A percentile compares a stretch with the other conserved stretches of the same genome.
Evolutionary conservation across 92 coral and sea anemone genomes (phyloP).

Genomic region (Parazoanthus swiftii): DNA sequence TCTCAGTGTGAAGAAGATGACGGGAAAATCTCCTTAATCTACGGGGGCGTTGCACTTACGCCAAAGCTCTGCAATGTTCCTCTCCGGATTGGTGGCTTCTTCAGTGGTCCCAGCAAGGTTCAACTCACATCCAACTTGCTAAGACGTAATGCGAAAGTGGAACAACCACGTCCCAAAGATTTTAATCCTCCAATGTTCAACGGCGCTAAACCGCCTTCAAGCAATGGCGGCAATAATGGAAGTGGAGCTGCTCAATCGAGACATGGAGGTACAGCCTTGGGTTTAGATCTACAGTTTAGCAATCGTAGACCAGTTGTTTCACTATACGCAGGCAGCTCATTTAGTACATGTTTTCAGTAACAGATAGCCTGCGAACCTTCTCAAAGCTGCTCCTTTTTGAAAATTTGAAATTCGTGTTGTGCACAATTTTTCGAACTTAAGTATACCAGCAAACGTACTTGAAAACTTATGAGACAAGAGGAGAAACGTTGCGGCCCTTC

Average conservation of each 20-base stretch:
- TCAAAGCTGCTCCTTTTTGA: not conserved
- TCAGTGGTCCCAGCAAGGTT: not conserved
- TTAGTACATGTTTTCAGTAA: not conserved
- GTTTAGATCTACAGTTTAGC: not conserved
- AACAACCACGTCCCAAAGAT: not conserved
- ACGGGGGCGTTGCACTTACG: slow-evolving; percentile 44
- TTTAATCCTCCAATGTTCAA: not conserved
- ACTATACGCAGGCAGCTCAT: no score
- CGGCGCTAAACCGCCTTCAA: not conserved
- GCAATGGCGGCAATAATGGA: not conserved
- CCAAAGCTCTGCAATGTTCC: not conserved
- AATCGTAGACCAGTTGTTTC: no score
- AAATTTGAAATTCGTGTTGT: no score
- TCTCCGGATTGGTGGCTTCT: not conserved
- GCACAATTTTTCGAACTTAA: not conserved
- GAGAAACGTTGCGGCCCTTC: no score
- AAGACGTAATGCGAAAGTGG: not conserved
- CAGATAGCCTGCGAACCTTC: not conserved
- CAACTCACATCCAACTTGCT: not conserved
- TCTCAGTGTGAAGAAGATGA: slow-evolving; percentile 34
- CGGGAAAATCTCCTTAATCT: not conserved
- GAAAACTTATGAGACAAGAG: no score
- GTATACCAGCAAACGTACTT: not conserved
- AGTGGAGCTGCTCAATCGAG: not conserved
- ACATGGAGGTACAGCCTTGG: not conserved